Evolutionary conservation across 2,888 invertebrate species (phyloP).

Genomic region (Notodonta dromedarius): DNA sequence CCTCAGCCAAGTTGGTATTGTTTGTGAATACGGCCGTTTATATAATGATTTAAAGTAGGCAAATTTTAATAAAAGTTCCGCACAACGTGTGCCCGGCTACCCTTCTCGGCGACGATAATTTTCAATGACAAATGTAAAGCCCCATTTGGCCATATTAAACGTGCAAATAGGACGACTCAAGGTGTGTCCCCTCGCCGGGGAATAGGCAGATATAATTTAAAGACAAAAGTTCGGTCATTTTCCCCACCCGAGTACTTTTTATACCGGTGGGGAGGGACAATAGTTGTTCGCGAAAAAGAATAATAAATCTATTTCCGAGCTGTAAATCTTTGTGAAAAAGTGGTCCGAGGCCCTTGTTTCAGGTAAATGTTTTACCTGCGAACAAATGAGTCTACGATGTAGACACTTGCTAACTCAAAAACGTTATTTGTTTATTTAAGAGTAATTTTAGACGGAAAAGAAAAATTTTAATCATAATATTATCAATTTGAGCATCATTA

Average conservation of each 20-base stretch:
- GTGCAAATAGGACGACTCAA: conserved; percentile 7
- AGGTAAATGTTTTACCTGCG: conserved; percentile 61
- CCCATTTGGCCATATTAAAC: conserved; percentile 5
- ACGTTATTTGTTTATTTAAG: background rate
- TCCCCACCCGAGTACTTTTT: conserved; percentile 38
- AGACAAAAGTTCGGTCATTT: conserved; percentile 43
- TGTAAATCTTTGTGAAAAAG: conserved; percentile 49
- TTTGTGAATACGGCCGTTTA: no score
- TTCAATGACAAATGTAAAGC: conserved; percentile 2
- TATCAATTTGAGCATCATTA: no score
- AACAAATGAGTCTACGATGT: conserved; percentile 52
- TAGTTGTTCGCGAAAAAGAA: conserved; percentile 43
- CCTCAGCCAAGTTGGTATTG: no score
- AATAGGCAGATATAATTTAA: conserved; percentile 37
- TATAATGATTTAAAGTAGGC: no score
- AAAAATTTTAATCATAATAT: no score
- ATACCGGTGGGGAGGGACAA: conserved; percentile 33
- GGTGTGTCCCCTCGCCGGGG: conserved; percentile 18
- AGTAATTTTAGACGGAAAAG: background rate
- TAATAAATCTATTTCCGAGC: conserved; percentile 44
- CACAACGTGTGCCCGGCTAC: background rate
- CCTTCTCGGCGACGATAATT: background rate
- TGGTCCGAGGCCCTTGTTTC: conserved; percentile 51
- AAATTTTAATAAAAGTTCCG: background rate
- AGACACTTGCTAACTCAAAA: conserved; percentile 19